Conservation (phyloP, 2,888 invertebrate genomes). For the Keiferia lycopersicella region DNA sequence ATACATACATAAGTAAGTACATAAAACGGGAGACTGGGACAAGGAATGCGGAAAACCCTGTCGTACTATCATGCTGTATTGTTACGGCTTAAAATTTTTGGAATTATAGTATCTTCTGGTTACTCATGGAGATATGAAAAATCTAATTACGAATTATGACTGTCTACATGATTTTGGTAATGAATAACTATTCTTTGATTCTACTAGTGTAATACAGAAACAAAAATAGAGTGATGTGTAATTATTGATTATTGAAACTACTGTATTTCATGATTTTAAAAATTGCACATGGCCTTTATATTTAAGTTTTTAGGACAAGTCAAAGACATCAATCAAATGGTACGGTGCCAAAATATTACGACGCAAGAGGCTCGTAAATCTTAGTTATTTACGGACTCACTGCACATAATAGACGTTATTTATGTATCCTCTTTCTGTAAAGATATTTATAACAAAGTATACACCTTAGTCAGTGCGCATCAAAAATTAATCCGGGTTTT, state of each 20-base stretch:
- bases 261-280: not conserved
- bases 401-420: slow-evolving; percentile 6
- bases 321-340: slow-evolving; percentile 7
- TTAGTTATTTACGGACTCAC: slow-evolving; percentile 5
- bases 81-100: not conserved
- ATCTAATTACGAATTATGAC: not conserved
- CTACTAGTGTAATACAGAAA: too few species aligned
- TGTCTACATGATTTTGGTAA: not conserved
- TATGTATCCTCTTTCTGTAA: not conserved
- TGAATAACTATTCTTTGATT: not conserved
- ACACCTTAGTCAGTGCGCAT: too few species aligned
- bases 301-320: not conserved
- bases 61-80: not conserved
- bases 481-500: too few species aligned
- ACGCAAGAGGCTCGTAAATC: slow-evolving; percentile 11
- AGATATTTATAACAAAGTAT: not conserved
- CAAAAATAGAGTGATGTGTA: not conserved
- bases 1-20: too few species aligned
- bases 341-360: slow-evolving; percentile 4
- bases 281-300: not conserved
- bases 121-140: not conserved
- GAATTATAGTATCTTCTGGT: not conserved
- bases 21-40: not conserved
- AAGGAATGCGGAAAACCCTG: not conserved
- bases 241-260: not conserved